These are phyloP conservation scores for Siniperca chuatsi DNA, from an alignment of 2,113 vertebrate species.

Conservation along the genomic window DNA sequence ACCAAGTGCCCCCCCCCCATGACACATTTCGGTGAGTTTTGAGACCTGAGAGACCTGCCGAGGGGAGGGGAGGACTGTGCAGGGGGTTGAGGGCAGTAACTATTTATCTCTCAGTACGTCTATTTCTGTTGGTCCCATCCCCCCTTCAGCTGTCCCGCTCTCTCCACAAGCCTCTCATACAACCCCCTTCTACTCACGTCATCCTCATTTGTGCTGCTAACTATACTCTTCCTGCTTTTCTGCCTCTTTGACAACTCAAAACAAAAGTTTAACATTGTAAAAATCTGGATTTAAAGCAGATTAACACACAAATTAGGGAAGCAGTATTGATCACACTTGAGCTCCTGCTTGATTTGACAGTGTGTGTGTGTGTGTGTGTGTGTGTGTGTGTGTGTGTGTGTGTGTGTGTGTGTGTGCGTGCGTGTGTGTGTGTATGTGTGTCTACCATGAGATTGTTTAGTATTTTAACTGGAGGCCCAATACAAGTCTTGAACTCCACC, in stretches of 20 bases:
- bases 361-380: not conserved
- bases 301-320: not conserved
- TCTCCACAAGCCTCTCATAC: constrained; percentile 69
- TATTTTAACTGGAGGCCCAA: not conserved
- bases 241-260: constrained; percentile 52
- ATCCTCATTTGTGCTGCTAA: constrained; percentile 71
- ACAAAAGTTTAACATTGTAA: constrained; percentile 39
- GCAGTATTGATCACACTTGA: not conserved
- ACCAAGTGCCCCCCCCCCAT: constrained; percentile 33
- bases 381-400: not conserved
- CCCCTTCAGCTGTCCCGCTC: constrained; percentile 86
- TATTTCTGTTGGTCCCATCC: constrained; percentile 86
- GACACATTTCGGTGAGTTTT: constrained; percentile 66
- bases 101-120: constrained; percentile 86
- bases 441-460: not conserved
- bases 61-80: constrained; percentile 21
- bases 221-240: constrained; percentile 76
- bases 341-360: not conserved
- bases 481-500: not conserved
- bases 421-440: not conserved
- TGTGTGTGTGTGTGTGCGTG: not conserved
- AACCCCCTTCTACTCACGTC: constrained; percentile 60
- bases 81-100: constrained; percentile 65
- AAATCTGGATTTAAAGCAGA: constrained; percentile 41
- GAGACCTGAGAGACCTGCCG: constrained; percentile 76